Evolutionary conservation across 1,140 invertebrate species (phyloP), one percentile per base, ranked within the genome.

Genomic region (Aphis gossypii): DNA sequence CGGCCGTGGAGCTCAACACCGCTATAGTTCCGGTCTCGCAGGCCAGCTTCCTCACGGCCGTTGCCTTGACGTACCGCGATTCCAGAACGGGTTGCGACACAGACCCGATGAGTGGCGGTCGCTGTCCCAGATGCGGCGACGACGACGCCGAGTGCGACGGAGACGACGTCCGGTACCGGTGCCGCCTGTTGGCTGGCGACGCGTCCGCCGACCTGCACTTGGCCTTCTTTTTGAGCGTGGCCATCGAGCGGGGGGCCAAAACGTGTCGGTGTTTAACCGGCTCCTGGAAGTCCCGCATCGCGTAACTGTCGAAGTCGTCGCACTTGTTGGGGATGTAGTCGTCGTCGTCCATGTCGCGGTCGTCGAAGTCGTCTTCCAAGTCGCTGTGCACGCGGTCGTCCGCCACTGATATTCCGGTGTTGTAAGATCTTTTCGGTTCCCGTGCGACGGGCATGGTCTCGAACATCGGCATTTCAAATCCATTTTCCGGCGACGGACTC

Each of bases 221-320:
- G 54, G 94, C 94, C 8, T 94, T 95, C 6, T 94, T 95, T 4
- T 94, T 94, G 35, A 95, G 68, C 54, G 95, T 95, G 20, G 94
- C 94, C 38, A 95, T 94, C 20, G 94, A 94, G 35, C 94, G 94
- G 0, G 94, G 94, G 1, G 94, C 94, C 21, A 95, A 83, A 8
- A 94, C 94, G 20, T 94, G 82, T 20, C 94, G 94, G 1, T 94
- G 94, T 2, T 94, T 95, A 35, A 35, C 35, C 0, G 94, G 94
- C 94, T 94, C 94, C 11, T 94, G 93, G 14, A 90, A 93, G 5
- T 93, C 35, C 1, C 51, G 76, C 6, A 51, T 14, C 20, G 56
- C 87, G 21, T 93, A 51, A 9, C 5, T 54, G 0, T 89, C 76
- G 7, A 86, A 87, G 38, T 87, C 83, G 6, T 56, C 56, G 30